phyloP scores from a whole-genome alignment of 2,888 invertebrate species.

The Autographa pulchrina region DNA sequence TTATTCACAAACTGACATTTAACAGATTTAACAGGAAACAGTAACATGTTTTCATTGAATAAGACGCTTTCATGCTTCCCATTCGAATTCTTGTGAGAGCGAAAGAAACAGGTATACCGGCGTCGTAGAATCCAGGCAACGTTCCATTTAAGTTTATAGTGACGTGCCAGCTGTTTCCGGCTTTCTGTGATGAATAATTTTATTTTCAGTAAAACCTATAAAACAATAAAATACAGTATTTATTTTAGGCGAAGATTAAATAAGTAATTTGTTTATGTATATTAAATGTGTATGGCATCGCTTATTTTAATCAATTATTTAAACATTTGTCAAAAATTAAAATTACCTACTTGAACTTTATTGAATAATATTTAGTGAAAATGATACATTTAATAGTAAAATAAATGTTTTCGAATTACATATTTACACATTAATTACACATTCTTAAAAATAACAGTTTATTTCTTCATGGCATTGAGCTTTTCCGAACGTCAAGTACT shows the following conservation, averaged over 20 bases:
- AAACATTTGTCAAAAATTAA: too few species aligned
- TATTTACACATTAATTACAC: too few species aligned
- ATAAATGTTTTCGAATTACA: too few species aligned
- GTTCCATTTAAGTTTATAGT: conserved; percentile 48
- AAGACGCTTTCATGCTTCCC: conserved; percentile 49
- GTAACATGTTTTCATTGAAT: conserved; percentile 54
- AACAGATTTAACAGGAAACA: conserved; percentile 67
- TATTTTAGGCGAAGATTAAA: not conserved
- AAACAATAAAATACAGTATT: not conserved
- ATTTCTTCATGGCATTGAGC: conserved; percentile 12
- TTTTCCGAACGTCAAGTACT: conserved; percentile 51
- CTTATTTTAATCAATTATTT: not conserved
- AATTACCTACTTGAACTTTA: too few species aligned
- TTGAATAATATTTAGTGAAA: too few species aligned
- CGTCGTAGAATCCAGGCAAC: conserved; percentile 57
- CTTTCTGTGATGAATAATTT: not conserved
- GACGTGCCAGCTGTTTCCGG: conserved; percentile 73
- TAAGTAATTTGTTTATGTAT: too few species aligned
- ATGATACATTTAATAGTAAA: too few species aligned
- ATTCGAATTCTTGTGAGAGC: conserved; percentile 26
- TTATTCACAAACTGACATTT: conserved; percentile 78
- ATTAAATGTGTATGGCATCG: not conserved
- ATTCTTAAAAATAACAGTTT: not conserved
- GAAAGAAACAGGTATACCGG: conserved; percentile 68
- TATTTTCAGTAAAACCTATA: not conserved